phyloP scores from a whole-genome alignment of 2,113 vertebrate genomes.

The Oncorhynchus tshawytscha region DNA sequence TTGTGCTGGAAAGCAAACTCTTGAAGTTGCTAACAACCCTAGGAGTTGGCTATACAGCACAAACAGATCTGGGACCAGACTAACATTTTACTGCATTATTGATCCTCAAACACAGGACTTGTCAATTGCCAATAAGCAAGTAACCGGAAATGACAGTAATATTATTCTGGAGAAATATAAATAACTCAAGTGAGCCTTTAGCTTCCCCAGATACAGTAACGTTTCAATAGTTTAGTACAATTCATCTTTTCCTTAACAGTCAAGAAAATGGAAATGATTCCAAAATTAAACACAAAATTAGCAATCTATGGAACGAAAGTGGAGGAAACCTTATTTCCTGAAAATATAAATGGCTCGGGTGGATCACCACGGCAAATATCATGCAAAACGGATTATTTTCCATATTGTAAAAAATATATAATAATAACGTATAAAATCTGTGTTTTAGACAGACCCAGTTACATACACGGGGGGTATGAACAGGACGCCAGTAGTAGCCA shows the following conservation, averaged over 20 bases:
- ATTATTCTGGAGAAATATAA: too few species aligned
- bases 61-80: too few species aligned
- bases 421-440: neutral
- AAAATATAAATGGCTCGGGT: slow-evolving; percentile 11
- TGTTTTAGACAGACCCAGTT: neutral
- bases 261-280: slow-evolving; percentile 7
- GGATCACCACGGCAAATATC: slow-evolving; percentile 4
- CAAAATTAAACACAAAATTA: slow-evolving; percentile 6
- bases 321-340: slow-evolving; percentile 1
- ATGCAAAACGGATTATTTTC: slow-evolving; percentile 8
- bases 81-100: neutral
- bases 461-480: neutral
- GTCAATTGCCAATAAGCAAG: neutral
- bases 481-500: neutral
- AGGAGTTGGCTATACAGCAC: too few species aligned
- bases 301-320: neutral
- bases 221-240: neutral
- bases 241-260: neutral
- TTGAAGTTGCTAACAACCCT: too few species aligned
- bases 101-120: neutral
- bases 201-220: neutral
- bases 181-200: neutral
- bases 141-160: neutral
- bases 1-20: too few species aligned
- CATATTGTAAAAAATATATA: neutral